Conservation (phyloP, 2,888 invertebrate species). For the Lottia gigantea region DNA sequence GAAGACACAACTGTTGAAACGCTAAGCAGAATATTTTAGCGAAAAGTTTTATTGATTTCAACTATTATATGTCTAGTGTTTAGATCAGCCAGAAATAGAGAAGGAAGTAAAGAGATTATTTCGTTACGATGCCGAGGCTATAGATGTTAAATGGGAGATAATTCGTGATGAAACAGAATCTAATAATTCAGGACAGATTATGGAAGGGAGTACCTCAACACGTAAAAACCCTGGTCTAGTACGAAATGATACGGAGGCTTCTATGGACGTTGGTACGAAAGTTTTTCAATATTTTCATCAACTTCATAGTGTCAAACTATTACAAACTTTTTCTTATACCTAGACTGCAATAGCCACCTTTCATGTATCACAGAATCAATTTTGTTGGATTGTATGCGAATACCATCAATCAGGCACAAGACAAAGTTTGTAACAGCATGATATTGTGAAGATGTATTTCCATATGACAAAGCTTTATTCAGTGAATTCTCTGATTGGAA, state of each 20-base stretch:
- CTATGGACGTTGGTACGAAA: slow-evolving; percentile 32
- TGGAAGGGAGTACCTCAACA: neutral
- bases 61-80: slow-evolving; percentile 72
- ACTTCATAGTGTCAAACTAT: neutral
- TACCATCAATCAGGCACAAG: no score
- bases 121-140: slow-evolving; percentile 89
- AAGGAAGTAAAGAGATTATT: slow-evolving; percentile 95
- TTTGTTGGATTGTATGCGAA: no score
- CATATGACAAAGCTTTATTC: neutral
- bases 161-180: slow-evolving; percentile 56
- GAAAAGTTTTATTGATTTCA: slow-evolving; percentile 3
- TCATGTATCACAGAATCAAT: no score
- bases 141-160: slow-evolving; percentile 66
- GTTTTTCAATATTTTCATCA: neutral
- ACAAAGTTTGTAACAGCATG: no score
- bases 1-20: no score
- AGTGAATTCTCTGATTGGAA: neutral
- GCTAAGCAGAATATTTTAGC: no score
- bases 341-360: neutral
- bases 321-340: neutral
- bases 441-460: neutral
- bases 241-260: slow-evolving; percentile 19
- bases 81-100: slow-evolving; percentile 97
- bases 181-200: neutral
- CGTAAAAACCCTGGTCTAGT: neutral